Evolutionary conservation across 2,888 invertebrate genomes (phyloP).

Genomic region (Notodonta dromedarius): DNA sequence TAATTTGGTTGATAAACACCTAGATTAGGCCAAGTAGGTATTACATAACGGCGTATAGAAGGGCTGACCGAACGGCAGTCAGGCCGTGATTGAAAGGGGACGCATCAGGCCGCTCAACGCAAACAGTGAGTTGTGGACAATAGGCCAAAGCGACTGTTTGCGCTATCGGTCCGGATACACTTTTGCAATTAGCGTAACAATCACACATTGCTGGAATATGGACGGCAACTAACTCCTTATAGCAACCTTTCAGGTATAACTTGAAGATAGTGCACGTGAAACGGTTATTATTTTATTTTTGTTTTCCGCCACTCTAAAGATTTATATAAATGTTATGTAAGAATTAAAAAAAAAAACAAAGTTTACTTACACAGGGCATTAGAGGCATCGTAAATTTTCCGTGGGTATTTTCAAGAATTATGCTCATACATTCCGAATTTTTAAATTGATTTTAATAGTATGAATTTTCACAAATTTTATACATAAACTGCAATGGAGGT

Average conservation of each 20-base stretch:
- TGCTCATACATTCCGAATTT: no score
- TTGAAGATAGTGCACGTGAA: no score
- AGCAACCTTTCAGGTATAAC: slow-evolving; percentile 10
- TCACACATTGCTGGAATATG: slow-evolving; percentile 36
- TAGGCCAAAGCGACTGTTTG: slow-evolving; percentile 66
- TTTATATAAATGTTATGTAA: no score
- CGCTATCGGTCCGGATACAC: slow-evolving; percentile 55
- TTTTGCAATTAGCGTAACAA: slow-evolving; percentile 66
- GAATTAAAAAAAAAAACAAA: no score
- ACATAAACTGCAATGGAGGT: no score
- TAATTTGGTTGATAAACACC: not conserved
- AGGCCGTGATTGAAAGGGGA: slow-evolving; percentile 69
- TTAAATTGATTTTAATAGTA: no score
- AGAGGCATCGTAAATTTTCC: slow-evolving; percentile 2
- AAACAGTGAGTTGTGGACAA: slow-evolving; percentile 70
- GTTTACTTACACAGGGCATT: not conserved
- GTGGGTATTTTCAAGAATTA: no score
- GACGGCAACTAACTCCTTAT: not conserved
- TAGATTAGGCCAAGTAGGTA: slow-evolving; percentile 31
- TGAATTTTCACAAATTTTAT: no score
- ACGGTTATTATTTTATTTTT: no score
- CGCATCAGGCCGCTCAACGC: slow-evolving; percentile 49
- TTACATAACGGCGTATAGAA: slow-evolving; percentile 44
- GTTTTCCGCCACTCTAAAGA: no score
- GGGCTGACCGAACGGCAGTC: slow-evolving; percentile 56